These are phyloP conservation scores for Listronotus oregonensis DNA, from an alignment of 1,140 invertebrate species.

Conservation along the genomic window DNA sequence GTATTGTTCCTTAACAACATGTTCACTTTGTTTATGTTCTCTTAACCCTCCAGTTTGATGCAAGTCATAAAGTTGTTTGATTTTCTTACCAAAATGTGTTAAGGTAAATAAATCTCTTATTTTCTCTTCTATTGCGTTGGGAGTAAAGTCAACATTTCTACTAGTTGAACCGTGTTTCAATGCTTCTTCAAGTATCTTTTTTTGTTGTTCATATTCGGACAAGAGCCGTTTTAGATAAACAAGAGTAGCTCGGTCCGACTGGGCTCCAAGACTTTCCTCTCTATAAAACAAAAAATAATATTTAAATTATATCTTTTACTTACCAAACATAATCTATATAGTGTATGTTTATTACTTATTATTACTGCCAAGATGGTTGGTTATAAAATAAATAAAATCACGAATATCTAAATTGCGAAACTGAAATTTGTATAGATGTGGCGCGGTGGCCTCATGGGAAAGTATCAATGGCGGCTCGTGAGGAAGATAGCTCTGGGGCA, in stretches of 20 bases:
- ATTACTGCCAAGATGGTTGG: too few species aligned
- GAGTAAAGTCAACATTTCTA: not conserved
- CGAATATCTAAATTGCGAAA: too few species aligned
- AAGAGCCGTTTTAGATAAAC: slow-evolving; percentile 1
- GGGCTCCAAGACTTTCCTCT: not conserved
- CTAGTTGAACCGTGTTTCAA: not conserved
- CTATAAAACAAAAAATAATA: not conserved
- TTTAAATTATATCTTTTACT: too few species aligned
- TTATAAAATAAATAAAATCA: too few species aligned
- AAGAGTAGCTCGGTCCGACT: not conserved
- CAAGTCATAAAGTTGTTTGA: slow-evolving; percentile 3
- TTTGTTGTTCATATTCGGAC: slow-evolving; percentile 5
- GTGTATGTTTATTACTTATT: too few species aligned
- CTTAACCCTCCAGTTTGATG: not conserved
- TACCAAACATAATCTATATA: too few species aligned
- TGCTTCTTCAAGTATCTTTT: slow-evolving; percentile 2
- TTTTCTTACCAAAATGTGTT: not conserved
- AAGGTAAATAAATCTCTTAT: not conserved
- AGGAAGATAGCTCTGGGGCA: too few species aligned
- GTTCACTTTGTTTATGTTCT: slow-evolving; percentile 3
- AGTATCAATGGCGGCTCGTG: too few species aligned
- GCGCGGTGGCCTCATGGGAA: too few species aligned
- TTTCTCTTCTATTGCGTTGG: not conserved
- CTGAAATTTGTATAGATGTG: too few species aligned
- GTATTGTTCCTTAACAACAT: not conserved